Conservation (phyloP, 1,140 invertebrate genomes). For the Steinernema khuongi region DNA sequence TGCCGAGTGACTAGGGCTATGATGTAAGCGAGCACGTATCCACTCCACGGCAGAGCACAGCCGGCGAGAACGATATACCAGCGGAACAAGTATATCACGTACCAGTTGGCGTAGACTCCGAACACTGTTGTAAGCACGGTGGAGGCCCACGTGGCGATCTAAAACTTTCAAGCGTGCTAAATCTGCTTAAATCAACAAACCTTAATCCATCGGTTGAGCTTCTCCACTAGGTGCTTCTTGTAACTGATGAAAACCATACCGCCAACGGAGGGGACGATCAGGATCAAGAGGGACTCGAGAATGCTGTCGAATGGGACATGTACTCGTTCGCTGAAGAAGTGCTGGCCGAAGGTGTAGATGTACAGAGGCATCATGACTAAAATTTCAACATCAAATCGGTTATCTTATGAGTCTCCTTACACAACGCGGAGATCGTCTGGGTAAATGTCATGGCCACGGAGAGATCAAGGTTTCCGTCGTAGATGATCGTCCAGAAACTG, state of each 20-base stretch:
- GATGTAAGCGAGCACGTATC: constrained; percentile 59
- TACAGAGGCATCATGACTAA: constrained; percentile 82
- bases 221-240: constrained; percentile 33
- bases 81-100: constrained; percentile 76
- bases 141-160: constrained; percentile 74
- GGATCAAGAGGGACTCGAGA: constrained; percentile 68
- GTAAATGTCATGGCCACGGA: constrained; percentile 66
- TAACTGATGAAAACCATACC: constrained; percentile 65
- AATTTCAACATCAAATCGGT: constrained; percentile 47
- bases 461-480: constrained; percentile 62
- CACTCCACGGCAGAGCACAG: constrained; percentile 57
- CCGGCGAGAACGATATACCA: constrained; percentile 64
- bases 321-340: constrained; percentile 68
- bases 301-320: constrained; percentile 75
- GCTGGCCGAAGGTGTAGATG: constrained; percentile 77
- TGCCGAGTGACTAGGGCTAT: constrained; percentile 55
- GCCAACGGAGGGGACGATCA: constrained; percentile 74
- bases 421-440: constrained; percentile 73
- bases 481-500: constrained; percentile 62
- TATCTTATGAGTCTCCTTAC: constrained; percentile 60
- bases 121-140: constrained; percentile 79
- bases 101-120: constrained; percentile 80
- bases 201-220: constrained; percentile 31
- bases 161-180: constrained; percentile 61
- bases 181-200: neutral